Conservation (phyloP, 2,113 vertebrate species). For the Xyliphius kryptos region DNA sequence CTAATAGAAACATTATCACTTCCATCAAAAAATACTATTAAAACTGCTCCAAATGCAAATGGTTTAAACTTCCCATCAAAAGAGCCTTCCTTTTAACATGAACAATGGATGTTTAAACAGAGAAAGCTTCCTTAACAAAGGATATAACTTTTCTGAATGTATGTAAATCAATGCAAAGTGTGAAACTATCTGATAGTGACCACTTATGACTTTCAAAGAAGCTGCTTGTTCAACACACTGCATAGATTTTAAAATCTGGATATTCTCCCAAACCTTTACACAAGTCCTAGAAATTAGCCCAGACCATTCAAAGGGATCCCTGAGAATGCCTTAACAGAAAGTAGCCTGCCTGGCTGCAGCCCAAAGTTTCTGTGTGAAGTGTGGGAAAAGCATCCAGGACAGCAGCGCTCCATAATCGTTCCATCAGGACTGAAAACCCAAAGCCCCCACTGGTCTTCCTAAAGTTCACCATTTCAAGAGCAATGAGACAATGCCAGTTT, state of each 20-base stretch:
- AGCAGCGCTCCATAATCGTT: conserved; percentile 33
- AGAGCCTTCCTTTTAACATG: too few relatives aligned
- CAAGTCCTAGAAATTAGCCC: conserved; percentile 10
- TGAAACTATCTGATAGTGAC: not conserved
- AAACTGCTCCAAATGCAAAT: too few relatives aligned
- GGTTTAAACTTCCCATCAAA: too few relatives aligned
- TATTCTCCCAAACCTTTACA: not conserved
- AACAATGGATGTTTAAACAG: too few relatives aligned
- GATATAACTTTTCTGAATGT: too few relatives aligned
- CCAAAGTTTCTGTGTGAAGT: conserved; percentile 40
- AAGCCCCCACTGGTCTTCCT: conserved; percentile 38
- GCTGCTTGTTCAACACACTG: not conserved
- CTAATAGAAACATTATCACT: too few relatives aligned
- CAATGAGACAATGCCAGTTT: conserved; percentile 34
- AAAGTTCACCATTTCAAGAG: conserved; percentile 38
- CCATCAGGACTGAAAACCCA: conserved; percentile 40
- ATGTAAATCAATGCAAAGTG: not conserved
- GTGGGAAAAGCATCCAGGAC: conserved; percentile 36
- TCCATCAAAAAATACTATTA: too few relatives aligned
- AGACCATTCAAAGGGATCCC: conserved; percentile 26
- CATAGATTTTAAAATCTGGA: conserved; percentile 6
- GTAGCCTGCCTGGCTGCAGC: conserved; percentile 37
- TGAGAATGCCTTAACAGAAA: conserved; percentile 38
- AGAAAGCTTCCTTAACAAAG: too few relatives aligned
- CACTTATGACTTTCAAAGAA: not conserved